Evolutionary conservation across 2,113 vertebrate genomes (phyloP).

Genomic region (Nycticryphes semicollaris): DNA sequence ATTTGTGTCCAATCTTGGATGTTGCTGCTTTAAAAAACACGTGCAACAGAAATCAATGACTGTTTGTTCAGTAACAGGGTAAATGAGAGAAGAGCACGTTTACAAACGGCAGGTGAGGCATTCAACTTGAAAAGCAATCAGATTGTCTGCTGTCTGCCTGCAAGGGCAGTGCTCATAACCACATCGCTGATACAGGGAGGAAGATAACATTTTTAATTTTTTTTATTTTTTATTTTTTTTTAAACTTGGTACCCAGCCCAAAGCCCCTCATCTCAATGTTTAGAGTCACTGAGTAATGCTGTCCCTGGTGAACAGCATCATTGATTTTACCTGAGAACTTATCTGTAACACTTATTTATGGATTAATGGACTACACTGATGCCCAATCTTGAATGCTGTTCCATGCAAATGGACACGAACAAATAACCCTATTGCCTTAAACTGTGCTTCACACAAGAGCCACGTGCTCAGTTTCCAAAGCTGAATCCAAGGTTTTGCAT

Average conservation of each 20-base stretch:
- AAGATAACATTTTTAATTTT: neutral
- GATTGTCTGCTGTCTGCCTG: constrained; percentile 62
- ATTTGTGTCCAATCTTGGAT: neutral
- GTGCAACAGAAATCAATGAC: constrained; percentile 65
- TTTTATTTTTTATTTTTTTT: neutral
- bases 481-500: neutral
- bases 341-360: neutral
- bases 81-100: constrained; percentile 59
- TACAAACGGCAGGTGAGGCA: constrained; percentile 71
- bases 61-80: constrained; percentile 72
- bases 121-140: constrained; percentile 73
- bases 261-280: neutral
- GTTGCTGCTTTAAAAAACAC: constrained; percentile 5
- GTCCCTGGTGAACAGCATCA: neutral
- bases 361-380: neutral
- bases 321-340: neutral
- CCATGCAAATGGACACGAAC: neutral
- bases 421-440: neutral
- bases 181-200: neutral
- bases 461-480: neutral
- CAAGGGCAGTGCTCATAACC: constrained; percentile 53
- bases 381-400: neutral
- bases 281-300: neutral
- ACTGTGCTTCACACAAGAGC: neutral
- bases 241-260: neutral